Conservation (phyloP, 2,113 vertebrate genomes). For the Zosterops borbonicus region DNA sequence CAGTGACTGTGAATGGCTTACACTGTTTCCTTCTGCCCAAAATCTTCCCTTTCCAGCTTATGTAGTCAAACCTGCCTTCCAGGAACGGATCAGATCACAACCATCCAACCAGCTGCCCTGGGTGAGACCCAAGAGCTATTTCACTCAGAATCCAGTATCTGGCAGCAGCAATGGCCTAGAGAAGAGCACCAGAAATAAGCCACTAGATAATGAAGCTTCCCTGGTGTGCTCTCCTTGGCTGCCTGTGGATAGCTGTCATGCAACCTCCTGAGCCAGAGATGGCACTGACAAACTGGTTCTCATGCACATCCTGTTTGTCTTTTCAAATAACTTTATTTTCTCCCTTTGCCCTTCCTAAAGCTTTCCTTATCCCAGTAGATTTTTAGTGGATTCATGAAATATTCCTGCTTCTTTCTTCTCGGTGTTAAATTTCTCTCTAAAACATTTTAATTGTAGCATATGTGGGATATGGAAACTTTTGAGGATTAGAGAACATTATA, state of each 20-base stretch:
- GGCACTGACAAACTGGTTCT: neutral
- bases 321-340: neutral
- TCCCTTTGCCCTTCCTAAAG: neutral
- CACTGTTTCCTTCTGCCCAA: neutral
- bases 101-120: neutral
- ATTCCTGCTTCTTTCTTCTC: neutral
- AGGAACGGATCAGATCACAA: neutral
- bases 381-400: neutral
- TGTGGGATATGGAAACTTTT: neutral
- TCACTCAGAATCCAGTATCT: neutral
- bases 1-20: neutral
- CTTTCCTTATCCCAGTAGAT: neutral
- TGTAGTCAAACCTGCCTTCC: neutral
- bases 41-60: neutral
- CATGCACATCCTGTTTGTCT: neutral
- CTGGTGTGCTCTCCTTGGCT: neutral
- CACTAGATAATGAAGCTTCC: neutral
- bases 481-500: neutral
- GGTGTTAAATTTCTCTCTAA: neutral
- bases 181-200: neutral
- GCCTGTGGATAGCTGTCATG: neutral
- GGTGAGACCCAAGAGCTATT: neutral
- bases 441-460: neutral
- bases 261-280: neutral
- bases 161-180: neutral